Evolutionary conservation across 2,113 vertebrate genomes (phyloP).

Genomic region (Pteruthius melanotis): DNA sequence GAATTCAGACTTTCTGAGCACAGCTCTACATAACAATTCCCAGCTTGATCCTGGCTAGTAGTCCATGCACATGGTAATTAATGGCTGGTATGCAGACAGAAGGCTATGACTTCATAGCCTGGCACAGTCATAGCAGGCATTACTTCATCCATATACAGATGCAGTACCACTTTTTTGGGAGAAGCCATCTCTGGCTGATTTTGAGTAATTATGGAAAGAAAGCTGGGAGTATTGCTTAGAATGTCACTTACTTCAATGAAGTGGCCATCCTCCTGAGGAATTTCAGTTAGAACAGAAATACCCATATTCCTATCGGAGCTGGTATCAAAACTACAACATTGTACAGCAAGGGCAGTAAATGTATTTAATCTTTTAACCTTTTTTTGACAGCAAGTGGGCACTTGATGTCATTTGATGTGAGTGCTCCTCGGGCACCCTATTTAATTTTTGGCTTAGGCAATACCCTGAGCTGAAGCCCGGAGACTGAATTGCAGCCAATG

Average conservation of each 20-base stretch:
- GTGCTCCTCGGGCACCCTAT: not conserved
- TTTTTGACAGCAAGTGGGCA: not conserved
- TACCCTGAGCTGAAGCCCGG: not conserved
- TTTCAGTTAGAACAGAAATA: not conserved
- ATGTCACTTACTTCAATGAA: not conserved
- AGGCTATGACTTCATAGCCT: not conserved
- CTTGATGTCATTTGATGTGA: not conserved
- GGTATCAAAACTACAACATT: not conserved
- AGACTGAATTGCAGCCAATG: not conserved
- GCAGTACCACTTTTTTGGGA: not conserved
- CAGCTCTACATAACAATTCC: not conserved
- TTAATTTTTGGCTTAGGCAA: constrained; percentile 12
- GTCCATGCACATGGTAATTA: not conserved
- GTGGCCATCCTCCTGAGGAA: not conserved
- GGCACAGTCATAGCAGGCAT: not conserved
- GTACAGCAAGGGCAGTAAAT: not conserved
- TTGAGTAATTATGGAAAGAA: not conserved
- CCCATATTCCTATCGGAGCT: not conserved
- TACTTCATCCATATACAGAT: not conserved
- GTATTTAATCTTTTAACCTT: not conserved
- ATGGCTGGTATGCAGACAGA: not conserved
- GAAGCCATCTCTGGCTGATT: not conserved
- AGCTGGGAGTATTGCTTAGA: not conserved
- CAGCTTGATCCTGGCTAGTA: not conserved
- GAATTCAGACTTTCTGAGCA: not conserved